These are phyloP conservation scores for Procambarus clarkii DNA, from an alignment of 1,140 invertebrate species.

Conservation along the genomic window DNA sequence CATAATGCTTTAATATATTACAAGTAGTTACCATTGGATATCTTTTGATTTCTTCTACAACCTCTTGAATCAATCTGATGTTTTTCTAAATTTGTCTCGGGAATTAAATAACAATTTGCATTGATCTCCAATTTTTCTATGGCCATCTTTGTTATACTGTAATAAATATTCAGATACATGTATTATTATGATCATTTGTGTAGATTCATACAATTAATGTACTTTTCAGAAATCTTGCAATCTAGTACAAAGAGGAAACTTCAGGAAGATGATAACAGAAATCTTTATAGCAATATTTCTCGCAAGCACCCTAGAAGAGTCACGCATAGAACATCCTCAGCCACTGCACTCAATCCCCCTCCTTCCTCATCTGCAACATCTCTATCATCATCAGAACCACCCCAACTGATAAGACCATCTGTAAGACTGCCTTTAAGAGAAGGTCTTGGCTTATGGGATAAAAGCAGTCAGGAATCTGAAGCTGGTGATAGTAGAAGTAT, in stretches of 20 bases:
- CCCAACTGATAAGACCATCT: not conserved
- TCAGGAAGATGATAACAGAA: constrained; percentile 8
- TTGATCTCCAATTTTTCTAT: too few species aligned
- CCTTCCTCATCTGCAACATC: not conserved
- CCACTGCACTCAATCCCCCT: not conserved
- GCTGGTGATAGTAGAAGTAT: not conserved
- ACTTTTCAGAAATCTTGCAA: constrained; percentile 15
- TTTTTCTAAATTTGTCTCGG: too few species aligned
- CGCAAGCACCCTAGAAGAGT: not conserved
- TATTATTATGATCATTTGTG: too few species aligned
- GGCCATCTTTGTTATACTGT: too few species aligned
- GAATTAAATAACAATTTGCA: too few species aligned
- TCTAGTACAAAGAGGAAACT: constrained; percentile 7
- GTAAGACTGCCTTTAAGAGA: not conserved
- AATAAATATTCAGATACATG: too few species aligned
- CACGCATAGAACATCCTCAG: not conserved
- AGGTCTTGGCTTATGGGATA: not conserved
- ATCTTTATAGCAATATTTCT: not conserved
- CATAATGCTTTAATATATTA: too few species aligned
- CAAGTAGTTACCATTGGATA: too few species aligned
- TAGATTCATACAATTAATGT: too few species aligned
- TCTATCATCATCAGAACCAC: not conserved
- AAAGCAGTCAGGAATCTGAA: not conserved
- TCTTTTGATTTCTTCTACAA: too few species aligned
- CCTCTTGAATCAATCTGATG: too few species aligned